Evolutionary conservation across 2,113 vertebrate species (phyloP), one percentile per base, ranked within the genome.

Genomic region (Nannospalax galili): DNA sequence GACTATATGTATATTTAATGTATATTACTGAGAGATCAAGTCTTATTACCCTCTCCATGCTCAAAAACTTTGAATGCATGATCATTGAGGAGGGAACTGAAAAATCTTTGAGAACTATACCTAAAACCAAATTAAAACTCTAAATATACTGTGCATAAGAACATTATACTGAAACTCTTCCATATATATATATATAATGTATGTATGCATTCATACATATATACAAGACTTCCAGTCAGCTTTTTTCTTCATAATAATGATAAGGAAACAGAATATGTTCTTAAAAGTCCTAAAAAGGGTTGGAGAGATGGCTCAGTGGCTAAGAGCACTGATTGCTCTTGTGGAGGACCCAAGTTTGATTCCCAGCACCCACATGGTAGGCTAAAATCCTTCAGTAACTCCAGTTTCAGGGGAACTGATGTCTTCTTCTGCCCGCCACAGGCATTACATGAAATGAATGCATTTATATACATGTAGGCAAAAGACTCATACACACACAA

Each of bases 31-130:
- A 78, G 72, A 2, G 1, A 14, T 73, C 26, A 35, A 20, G 30
- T 15, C 20, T 32, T 30, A 4, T 6, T 6, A 9, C 7, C 4
- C 2, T 3, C 10, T 45, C 22, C 2, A 3, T n/a, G n/a, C 19
- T 72, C 56, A 9, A 77, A 73, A 48, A n/a, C n/a, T 79, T 24
- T 37, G 1, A 10, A n/a, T 40, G 15, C 35, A 74, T 32, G 45
- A n/a, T 48, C 26, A 73, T 24, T 8, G 16, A n/a, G 58, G 28
- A 3, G 80, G 35, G 20, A 69, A 19, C 0, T 67, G 28, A 69
- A 72, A 80, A 69, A 60, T 78, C 28, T 20, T 85, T 89, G 16
- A 45, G 32, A 3, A 52, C 22, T 22, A 88, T 9, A 74, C 84
- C 20, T 14, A 84, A 58, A 84, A 2, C 40, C 73, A 88, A 22